Evolutionary conservation across 2,888 invertebrate genomes (phyloP), one percentile per base, ranked within the genome.

Genomic region (Luffia ferchaultella): DNA sequence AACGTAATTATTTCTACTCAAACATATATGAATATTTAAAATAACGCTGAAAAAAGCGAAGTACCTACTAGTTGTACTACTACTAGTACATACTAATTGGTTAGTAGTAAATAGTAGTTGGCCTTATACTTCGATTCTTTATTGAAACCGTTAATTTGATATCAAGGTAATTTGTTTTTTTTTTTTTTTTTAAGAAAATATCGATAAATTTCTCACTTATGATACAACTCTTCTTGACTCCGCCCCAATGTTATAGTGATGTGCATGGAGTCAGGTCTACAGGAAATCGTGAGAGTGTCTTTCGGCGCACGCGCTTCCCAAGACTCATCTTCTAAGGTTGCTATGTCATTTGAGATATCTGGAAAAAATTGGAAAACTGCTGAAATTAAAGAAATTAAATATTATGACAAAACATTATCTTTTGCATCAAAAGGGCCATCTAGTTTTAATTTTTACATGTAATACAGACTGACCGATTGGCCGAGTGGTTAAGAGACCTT

Each of bases 231-330:
- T 15, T 44, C 45, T 44, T 60, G 54, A 47, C 63, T 51, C 51
- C 60, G 60, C 1, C 73, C 67, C 50, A 77, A 77, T 2, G 77
- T 68, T 65, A 85, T 67, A 53, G 80, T 79, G 61, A 85, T 73
- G 50, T 80, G 78, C 84, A 85, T 84, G 68, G 70, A 76, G 64
- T 85, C 85, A 54, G 72, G 67, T 59, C 82, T 82, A 63, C 85
- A 83, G 61, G 74, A 65, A 20, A 85, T 77, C 1, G 75, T 62
- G 19, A 82, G 65, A 47, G 74, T 76, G 68, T 82, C 82, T 42
- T 79, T 67, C 2, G 80, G 76, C 45, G 77, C 74, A 46, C 74
- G 67, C 41, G 73, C 67, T 17, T 65, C 68, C 52, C 66, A 60
- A 12, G 72, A 72, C 16, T 68, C 63, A 49, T 73, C 73, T 1